Percentiles rank a stretch among this genome's conserved stretches.
phyloP scores from a whole-genome alignment of 2,113 vertebrate species.

The Donacobius atricapilla region DNA sequence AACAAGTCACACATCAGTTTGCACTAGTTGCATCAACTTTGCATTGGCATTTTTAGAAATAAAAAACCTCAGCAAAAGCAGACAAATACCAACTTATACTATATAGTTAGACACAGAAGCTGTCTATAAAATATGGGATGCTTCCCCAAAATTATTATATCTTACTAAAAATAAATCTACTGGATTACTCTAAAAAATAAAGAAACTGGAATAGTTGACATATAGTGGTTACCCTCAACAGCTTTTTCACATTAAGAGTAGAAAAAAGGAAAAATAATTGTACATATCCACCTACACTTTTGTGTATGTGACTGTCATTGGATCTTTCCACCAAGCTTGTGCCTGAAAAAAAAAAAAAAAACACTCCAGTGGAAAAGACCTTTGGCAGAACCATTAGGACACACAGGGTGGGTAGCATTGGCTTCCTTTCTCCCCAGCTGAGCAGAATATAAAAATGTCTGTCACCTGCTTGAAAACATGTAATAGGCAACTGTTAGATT shows the following conservation, averaged over 20 bases:
- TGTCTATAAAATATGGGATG: background rate
- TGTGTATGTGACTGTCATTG: background rate
- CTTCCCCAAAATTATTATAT: background rate
- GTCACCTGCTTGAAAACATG: background rate
- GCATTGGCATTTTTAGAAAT: background rate
- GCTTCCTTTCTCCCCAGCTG: background rate
- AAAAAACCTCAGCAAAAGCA: background rate
- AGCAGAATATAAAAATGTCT: background rate
- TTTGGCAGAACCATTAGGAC: background rate
- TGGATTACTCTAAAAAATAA: background rate
- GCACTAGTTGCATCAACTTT: background rate
- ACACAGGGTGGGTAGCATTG: accelerated
- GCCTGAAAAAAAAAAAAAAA: background rate
- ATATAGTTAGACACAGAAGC: background rate
- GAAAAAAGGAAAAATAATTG: background rate
- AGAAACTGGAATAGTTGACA: background rate
- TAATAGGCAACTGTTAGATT: background rate
- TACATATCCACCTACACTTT: background rate
- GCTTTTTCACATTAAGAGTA: background rate
- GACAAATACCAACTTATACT: background rate
- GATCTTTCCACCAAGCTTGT: background rate
- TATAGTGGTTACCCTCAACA: background rate
- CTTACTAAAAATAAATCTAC: background rate
- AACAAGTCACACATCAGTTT: background rate
- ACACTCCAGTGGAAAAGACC: background rate